Conservation (phyloP, 2,113 vertebrate genomes). For the Calypte anna region DNA sequence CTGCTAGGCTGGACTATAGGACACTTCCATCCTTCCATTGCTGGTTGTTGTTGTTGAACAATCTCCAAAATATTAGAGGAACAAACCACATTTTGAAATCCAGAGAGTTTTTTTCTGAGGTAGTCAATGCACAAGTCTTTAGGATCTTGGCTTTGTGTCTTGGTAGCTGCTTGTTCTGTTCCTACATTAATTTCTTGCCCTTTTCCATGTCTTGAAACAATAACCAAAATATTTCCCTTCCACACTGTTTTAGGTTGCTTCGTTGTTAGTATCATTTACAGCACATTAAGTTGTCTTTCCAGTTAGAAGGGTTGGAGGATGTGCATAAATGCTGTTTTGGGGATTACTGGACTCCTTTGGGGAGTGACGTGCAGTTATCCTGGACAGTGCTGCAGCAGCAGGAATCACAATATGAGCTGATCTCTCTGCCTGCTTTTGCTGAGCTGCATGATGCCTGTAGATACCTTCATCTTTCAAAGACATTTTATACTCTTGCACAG, state of each 20-base stretch:
- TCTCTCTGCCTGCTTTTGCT: neutral
- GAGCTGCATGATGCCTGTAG: neutral
- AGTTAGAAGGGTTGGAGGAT: neutral
- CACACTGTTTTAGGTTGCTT: neutral
- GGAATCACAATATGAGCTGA: neutral
- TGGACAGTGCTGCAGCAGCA: neutral
- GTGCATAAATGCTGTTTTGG: neutral
- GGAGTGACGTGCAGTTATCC: neutral
- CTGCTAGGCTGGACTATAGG: neutral
- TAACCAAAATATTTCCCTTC: neutral
- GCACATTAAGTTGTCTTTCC: neutral
- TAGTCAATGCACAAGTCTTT: neutral
- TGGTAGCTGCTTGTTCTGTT: neutral
- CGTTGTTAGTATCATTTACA: neutral
- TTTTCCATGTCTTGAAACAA: neutral
- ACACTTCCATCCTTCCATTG: fast-evolving
- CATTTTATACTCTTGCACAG: neutral
- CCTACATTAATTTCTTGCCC: neutral
- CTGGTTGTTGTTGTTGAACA: neutral
- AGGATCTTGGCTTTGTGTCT: neutral
- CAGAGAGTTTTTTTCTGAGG: neutral
- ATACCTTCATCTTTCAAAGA: neutral
- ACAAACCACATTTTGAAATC: neutral
- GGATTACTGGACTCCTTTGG: neutral
- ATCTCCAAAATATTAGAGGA: neutral